Evolutionary conservation across 2,888 invertebrate species (phyloP).

Genomic region (Himalopsyche tibetana): DNA sequence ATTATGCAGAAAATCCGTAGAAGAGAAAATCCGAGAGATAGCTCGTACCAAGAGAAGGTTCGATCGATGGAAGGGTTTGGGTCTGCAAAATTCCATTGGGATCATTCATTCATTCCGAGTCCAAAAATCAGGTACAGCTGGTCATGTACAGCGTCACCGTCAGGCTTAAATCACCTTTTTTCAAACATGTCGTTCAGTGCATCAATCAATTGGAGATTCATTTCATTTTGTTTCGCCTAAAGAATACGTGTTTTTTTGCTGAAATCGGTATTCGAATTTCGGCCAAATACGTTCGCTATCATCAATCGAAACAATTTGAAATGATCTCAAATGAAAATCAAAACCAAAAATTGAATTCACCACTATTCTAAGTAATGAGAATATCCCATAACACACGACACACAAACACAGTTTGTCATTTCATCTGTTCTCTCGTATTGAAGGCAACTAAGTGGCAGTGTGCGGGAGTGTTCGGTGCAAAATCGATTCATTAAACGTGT

Average conservation of each 20-base stretch:
- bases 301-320: constrained; percentile 62
- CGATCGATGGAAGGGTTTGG: constrained; percentile 33
- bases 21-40: constrained; percentile 24
- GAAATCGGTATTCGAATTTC: background rate
- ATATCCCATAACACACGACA: constrained; percentile 66
- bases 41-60: constrained; percentile 23
- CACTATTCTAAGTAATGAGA: constrained; percentile 61
- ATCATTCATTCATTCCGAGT: constrained; percentile 64
- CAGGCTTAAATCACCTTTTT: constrained; percentile 53
- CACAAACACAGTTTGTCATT: constrained; percentile 67
- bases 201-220: constrained; percentile 48
- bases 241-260: background rate
- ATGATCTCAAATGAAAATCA: constrained; percentile 54
- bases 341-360: constrained; percentile 61
- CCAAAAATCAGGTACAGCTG: constrained; percentile 59
- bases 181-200: constrained; percentile 58
- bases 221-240: constrained; percentile 64
- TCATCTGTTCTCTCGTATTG: constrained; percentile 61
- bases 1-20: background rate
- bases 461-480: constrained; percentile 80
- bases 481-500: constrained; percentile 78
- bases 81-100: constrained; percentile 43
- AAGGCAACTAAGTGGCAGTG: constrained; percentile 67
- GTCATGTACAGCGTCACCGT: constrained; percentile 59
- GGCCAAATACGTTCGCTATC: constrained; percentile 2